Conservation (phyloP, 2,113 vertebrate species). For the Illadopsis cleaveri region DNA sequence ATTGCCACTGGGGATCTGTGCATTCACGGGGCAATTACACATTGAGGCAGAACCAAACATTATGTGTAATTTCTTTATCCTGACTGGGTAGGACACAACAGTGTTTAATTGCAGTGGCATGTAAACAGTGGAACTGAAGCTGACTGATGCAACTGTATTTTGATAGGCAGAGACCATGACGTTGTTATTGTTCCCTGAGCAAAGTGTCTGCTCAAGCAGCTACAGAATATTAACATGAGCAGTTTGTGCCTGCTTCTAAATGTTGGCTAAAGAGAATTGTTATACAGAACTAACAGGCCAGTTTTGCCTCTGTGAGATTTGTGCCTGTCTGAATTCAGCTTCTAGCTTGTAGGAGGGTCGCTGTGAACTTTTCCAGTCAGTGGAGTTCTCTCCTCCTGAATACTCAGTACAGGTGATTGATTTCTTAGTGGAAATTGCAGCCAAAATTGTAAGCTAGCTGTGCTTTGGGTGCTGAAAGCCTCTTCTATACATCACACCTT, state of each 20-base stretch:
- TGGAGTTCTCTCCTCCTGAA: neutral
- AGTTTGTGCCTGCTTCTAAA: neutral
- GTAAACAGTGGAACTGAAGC: conserved; percentile 21
- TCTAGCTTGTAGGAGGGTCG: neutral
- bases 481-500: neutral
- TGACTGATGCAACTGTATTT: conserved; percentile 35
- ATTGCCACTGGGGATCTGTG: neutral
- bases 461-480: neutral
- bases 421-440: neutral
- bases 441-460: neutral
- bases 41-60: neutral
- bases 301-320: neutral
- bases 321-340: neutral
- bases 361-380: neutral
- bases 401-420: neutral
- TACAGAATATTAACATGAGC: neutral
- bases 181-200: neutral
- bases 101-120: conserved; percentile 14
- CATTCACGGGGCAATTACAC: neutral
- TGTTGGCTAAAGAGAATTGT: neutral
- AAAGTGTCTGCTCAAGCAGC: conserved; percentile 17
- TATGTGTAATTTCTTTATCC: neutral
- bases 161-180: conserved; percentile 34
- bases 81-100: neutral
- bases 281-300: neutral